Evolutionary conservation across 1,140 invertebrate species (phyloP).

Genomic region (Drusus annulatus): DNA sequence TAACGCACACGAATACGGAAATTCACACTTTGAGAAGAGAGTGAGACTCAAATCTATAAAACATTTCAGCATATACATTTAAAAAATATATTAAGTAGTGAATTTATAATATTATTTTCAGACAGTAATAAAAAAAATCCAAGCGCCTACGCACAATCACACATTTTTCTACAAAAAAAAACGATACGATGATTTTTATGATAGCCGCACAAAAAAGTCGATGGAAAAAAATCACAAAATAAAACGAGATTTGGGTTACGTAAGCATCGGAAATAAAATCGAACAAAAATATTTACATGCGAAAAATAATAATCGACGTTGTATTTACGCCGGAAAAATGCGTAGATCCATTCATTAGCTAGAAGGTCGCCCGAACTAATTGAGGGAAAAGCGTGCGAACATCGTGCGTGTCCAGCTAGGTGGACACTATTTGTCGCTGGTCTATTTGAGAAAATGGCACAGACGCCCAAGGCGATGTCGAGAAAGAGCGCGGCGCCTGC

Average conservation of each 20-base stretch:
- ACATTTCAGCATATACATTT: no score
- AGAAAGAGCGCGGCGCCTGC: slow-evolving; percentile 8
- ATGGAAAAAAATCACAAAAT: background rate
- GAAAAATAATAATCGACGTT: background rate
- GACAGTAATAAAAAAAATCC: no score
- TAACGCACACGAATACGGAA: no score
- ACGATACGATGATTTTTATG: background rate
- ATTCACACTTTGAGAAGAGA: no score
- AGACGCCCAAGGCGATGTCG: slow-evolving; percentile 17
- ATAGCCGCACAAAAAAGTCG: background rate
- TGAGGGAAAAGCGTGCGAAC: background rate
- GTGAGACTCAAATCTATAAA: no score
- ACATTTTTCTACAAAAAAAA: no score
- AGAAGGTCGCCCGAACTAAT: slow-evolving; percentile 1
- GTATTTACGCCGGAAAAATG: background rate
- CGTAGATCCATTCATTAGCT: slow-evolving; percentile 13
- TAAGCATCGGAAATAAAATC: background rate
- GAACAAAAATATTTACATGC: background rate
- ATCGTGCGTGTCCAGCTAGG: background rate
- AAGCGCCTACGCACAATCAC: no score
- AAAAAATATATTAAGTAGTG: no score
- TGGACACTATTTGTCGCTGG: background rate
- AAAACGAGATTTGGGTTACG: background rate
- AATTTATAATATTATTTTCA: no score
- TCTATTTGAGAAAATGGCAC: slow-evolving; percentile 41